phyloP scores from a whole-genome alignment of 2,113 vertebrate genomes.

The Porphyrio hochstetteri region DNA sequence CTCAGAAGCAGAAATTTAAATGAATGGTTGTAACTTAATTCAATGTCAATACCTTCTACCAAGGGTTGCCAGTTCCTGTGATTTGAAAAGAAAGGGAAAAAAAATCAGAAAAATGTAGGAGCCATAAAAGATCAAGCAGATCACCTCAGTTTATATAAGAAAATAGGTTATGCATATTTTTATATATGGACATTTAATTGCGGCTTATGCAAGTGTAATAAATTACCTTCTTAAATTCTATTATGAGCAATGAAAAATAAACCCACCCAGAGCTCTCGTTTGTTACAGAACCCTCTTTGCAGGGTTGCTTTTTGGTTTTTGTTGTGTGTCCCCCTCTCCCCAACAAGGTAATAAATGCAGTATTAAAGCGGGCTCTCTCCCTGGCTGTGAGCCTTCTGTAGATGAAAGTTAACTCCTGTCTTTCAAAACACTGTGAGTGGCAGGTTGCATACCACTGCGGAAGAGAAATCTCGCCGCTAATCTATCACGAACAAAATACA shows the following conservation, averaged over 20 bases:
- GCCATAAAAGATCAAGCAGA: background rate
- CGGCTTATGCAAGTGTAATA: background rate
- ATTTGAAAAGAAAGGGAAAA: background rate
- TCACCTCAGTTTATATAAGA: background rate
- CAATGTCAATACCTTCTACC: background rate
- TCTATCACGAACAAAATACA: conserved; percentile 17
- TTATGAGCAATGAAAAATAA: background rate
- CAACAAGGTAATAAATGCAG: conserved; percentile 3
- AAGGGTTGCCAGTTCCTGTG: background rate
- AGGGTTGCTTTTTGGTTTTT: background rate
- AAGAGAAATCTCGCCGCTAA: conserved; percentile 26
- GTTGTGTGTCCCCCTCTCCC: background rate
- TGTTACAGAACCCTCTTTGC: background rate
- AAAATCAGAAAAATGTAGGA: background rate
- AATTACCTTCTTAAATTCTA: conserved; percentile 19
- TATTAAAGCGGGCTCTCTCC: conserved; percentile 6
- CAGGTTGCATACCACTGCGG: conserved; percentile 9
- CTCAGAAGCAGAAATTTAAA: conserved; percentile 17
- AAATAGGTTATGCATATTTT: background rate
- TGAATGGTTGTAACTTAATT: conserved; percentile 6
- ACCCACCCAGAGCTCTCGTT: background rate
- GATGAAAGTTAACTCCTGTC: conserved; percentile 71
- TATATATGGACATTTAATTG: conserved; percentile 1
- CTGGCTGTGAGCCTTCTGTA: conserved; percentile 28
- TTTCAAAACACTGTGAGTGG: conserved; percentile 36